These are phyloP conservation scores for Pararge aegeria DNA, from an alignment of 1,140 invertebrate genomes.

Conservation along the genomic window DNA sequence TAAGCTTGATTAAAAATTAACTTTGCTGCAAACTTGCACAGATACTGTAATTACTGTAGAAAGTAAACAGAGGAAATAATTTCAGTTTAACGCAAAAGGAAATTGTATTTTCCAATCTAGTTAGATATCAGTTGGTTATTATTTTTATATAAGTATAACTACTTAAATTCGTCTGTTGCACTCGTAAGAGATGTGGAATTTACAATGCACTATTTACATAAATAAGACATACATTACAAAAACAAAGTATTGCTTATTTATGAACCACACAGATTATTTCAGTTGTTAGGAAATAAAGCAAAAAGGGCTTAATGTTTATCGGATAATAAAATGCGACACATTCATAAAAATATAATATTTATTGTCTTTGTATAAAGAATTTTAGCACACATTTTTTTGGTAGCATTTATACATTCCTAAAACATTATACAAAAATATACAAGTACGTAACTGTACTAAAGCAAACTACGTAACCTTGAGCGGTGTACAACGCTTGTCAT, in stretches of 20 bases:
- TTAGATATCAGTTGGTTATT: too few relatives aligned
- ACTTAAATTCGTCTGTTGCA: too few relatives aligned
- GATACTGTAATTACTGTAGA: neutral
- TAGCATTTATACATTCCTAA: conserved; percentile 10
- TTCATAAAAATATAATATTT: conserved; percentile 23
- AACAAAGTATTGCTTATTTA: too few relatives aligned
- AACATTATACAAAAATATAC: conserved; percentile 16
- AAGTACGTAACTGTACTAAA: neutral
- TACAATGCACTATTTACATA: too few relatives aligned
- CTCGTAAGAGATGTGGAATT: too few relatives aligned
- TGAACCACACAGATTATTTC: too few relatives aligned
- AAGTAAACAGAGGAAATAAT: neutral
- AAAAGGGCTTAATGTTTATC: too few relatives aligned
- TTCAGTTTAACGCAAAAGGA: neutral
- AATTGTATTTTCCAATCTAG: neutral
- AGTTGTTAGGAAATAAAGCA: too few relatives aligned
- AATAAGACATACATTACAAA: too few relatives aligned
- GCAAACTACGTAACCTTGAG: too few relatives aligned
- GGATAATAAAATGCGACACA: neutral
- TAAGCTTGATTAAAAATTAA: conserved; percentile 1
- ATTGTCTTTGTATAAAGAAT: conserved; percentile 16
- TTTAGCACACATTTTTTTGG: conserved; percentile 25
- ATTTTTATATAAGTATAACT: too few relatives aligned
- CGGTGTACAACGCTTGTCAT: too few relatives aligned
- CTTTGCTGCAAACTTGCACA: neutral